Conservation (phyloP, 2,888 invertebrate genomes). For the Blastobasis adustella region DNA sequence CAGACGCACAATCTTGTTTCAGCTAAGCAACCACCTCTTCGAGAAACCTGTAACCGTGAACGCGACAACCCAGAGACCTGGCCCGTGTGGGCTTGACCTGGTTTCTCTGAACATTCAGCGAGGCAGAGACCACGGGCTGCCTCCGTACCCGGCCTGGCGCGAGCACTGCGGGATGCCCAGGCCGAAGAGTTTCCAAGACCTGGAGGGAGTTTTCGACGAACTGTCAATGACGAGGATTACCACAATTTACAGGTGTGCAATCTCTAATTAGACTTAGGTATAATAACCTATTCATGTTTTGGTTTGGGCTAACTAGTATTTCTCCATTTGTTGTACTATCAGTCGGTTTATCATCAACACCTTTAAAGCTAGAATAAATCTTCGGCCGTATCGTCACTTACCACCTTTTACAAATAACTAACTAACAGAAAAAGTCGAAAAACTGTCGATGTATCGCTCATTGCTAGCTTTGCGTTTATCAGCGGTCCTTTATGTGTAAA, state of each 20-base stretch:
- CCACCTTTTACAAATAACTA: too few species aligned
- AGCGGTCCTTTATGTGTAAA: too few species aligned
- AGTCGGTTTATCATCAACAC: too few species aligned
- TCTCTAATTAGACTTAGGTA: background rate
- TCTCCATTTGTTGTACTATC: too few species aligned
- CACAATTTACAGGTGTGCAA: constrained; percentile 76
- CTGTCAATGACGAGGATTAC: constrained; percentile 77
- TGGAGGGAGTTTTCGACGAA: constrained; percentile 78
- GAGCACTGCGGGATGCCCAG: constrained; percentile 81
- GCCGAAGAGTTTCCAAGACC: constrained; percentile 77
- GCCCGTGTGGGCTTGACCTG: constrained; percentile 85
- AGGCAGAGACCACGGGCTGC: constrained; percentile 91
- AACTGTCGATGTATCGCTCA: too few species aligned
- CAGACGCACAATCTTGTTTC: constrained; percentile 12
- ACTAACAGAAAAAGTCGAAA: too few species aligned
- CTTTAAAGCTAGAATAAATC: too few species aligned
- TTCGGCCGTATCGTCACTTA: too few species aligned
- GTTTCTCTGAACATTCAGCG: constrained; percentile 92
- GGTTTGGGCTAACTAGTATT: too few species aligned
- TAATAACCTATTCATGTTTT: too few species aligned
- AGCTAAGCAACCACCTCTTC: constrained; percentile 82
- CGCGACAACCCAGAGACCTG: constrained; percentile 17
- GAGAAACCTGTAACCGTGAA: constrained; percentile 59
- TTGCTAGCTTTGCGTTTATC: too few species aligned
- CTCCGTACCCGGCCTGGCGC: constrained; percentile 85